These are phyloP conservation scores for Streptopelia turtur DNA, from an alignment of 2,797 vertebrate species.

Conservation along the genomic window DNA sequence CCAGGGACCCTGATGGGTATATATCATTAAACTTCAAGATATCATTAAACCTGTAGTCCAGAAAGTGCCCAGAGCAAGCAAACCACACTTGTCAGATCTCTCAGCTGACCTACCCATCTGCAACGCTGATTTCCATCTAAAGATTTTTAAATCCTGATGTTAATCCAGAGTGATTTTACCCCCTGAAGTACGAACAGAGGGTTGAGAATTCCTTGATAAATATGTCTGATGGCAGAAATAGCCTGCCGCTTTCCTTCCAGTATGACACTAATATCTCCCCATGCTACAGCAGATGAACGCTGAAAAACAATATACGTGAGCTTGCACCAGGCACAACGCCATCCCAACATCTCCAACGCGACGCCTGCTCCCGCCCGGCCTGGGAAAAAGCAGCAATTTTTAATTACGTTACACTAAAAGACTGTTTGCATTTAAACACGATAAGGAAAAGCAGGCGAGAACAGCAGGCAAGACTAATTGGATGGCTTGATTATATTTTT, in stretches of 20 bases:
- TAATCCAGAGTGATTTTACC: conserved; percentile 19
- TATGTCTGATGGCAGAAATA: not conserved
- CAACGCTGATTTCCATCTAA: not conserved
- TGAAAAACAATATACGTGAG: not conserved
- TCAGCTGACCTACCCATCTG: not conserved
- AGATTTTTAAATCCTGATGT: conserved; percentile 9
- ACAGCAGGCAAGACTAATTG: not conserved
- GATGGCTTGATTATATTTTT: not conserved
- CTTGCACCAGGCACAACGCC: fast-evolving
- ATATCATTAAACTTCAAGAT: not conserved
- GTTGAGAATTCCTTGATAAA: conserved; percentile 12
- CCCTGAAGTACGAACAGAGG: not conserved
- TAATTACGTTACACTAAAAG: not conserved
- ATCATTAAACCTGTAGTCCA: not conserved
- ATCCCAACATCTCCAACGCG: not conserved
- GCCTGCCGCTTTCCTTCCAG: not conserved
- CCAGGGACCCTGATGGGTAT: not conserved
- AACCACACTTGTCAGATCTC: not conserved
- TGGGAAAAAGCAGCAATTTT: not conserved
- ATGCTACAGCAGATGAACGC: not conserved
- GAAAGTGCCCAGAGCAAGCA: conserved; percentile 3
- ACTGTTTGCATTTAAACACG: not conserved
- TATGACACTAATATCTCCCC: not conserved
- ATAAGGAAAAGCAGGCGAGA: not conserved
- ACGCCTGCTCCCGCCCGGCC: not conserved